phyloP scores from a whole-genome alignment of 2,888 invertebrate species.

The Sphaerophoria taeniata region DNA sequence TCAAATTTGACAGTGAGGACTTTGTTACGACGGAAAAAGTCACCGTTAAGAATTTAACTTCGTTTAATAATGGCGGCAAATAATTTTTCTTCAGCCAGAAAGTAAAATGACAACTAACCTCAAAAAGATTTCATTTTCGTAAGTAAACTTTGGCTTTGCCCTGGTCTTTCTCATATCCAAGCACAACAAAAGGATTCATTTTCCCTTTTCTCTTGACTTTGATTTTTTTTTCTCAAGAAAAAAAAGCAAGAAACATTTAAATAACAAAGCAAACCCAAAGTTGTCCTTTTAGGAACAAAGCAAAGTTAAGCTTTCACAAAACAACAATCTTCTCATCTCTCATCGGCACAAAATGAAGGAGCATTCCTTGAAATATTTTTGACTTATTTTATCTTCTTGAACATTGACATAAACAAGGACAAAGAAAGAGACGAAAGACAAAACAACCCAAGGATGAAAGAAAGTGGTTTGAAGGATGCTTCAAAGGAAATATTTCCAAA shows the following conservation, averaged over 20 bases:
- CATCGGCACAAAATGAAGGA: conserved; percentile 32
- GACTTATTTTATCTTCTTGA: conserved; percentile 28
- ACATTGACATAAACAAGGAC: conserved; percentile 10
- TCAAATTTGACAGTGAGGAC: no score
- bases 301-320: conserved; percentile 18
- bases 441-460: conserved; percentile 48
- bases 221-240: neutral
- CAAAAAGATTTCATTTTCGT: conserved; percentile 8
- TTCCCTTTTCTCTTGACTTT: conserved; percentile 48
- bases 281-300: conserved; percentile 69
- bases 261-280: conserved; percentile 56
- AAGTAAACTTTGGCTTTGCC: conserved; percentile 18
- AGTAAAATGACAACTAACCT: conserved; percentile 11
- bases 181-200: conserved; percentile 67
- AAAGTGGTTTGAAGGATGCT: conserved; percentile 73
- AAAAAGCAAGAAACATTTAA: conserved; percentile 20
- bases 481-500: conserved; percentile 74
- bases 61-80: no score
- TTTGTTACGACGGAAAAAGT: no score
- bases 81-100: neutral
- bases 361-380: conserved; percentile 54
- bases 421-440: conserved; percentile 6
- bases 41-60: no score
- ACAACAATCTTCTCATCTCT: conserved; percentile 11
- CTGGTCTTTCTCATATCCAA: conserved; percentile 11